A percentile compares a stretch with the other conserved stretches of the same genome.
Conservation (phyloP, 2,113 vertebrate species). For the Sprattus sprattus region DNA sequence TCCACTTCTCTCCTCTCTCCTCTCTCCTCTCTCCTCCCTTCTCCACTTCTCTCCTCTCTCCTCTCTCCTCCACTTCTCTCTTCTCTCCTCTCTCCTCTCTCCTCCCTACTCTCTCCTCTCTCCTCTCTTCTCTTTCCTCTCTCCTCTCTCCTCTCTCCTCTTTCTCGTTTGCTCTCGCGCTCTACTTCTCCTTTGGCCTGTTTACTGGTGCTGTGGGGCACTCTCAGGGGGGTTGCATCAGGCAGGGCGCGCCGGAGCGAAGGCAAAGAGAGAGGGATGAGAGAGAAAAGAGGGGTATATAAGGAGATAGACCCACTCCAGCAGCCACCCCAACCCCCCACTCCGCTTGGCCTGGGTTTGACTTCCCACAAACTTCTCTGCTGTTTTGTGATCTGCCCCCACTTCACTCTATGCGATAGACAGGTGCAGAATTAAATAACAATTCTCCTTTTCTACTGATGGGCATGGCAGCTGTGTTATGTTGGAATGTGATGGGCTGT, state of each 20-base stretch:
- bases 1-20: neutral
- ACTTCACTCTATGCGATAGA: neutral
- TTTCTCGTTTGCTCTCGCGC: neutral
- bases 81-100: neutral
- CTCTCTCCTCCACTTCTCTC: neutral
- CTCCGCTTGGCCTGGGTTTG: slow-evolving; percentile 2
- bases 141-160: neutral
- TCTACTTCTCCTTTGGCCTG: neutral
- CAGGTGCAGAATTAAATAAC: neutral
- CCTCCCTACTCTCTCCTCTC: neutral
- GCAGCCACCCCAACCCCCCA: neutral
- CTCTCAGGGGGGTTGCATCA: slow-evolving; percentile 14
- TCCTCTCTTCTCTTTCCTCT: neutral
- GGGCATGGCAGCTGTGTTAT: neutral
- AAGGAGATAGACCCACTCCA: neutral
- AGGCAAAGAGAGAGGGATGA: neutral
- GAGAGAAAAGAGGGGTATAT: neutral
- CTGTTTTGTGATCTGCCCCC: neutral
- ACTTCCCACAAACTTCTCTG: neutral
- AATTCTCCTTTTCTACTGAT: neutral
- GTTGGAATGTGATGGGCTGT: neutral
- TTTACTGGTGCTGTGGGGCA: neutral
- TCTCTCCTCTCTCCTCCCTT: neutral
- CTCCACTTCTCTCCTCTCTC: neutral
- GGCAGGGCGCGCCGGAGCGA: neutral